These are phyloP conservation scores for Hydrotaea cyrtoneurina DNA, from an alignment of 2,888 invertebrate species.

Conservation along the genomic window DNA sequence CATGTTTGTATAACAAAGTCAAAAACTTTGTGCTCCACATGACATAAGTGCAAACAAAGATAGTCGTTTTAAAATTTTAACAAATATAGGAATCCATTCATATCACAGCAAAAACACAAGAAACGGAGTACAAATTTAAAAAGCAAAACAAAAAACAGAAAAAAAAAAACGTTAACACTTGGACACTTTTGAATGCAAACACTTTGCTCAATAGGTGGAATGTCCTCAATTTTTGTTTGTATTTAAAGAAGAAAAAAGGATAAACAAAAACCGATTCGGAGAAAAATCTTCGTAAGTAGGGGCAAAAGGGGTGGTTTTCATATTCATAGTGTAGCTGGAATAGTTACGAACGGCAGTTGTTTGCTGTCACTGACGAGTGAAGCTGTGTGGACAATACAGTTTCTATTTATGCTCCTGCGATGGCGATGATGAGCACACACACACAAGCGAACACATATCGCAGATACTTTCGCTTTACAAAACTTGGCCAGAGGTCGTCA, in stretches of 20 bases:
- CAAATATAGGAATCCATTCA: not conserved
- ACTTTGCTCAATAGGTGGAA: not conserved
- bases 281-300: conserved; percentile 2
- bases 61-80: not conserved
- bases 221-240: conserved; percentile 34
- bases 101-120: not conserved
- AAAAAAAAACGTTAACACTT: not conserved
- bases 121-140: not conserved
- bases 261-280: not conserved
- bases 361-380: conserved; percentile 4
- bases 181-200: conserved; percentile 1
- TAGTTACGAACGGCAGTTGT: not conserved
- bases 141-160: not conserved
- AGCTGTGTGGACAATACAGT: conserved; percentile 4
- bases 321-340: not conserved
- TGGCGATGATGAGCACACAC: not conserved
- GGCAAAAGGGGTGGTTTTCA: not conserved
- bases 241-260: not conserved
- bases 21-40: not conserved
- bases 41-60: not conserved
- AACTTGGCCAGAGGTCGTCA: conserved; percentile 21
- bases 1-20: not conserved
- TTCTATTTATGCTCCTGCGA: not conserved
- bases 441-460: not conserved
- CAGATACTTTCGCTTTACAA: not conserved